phyloP scores from a whole-genome alignment of 2,888 invertebrate species.

The Diarsia brunnea region DNA sequence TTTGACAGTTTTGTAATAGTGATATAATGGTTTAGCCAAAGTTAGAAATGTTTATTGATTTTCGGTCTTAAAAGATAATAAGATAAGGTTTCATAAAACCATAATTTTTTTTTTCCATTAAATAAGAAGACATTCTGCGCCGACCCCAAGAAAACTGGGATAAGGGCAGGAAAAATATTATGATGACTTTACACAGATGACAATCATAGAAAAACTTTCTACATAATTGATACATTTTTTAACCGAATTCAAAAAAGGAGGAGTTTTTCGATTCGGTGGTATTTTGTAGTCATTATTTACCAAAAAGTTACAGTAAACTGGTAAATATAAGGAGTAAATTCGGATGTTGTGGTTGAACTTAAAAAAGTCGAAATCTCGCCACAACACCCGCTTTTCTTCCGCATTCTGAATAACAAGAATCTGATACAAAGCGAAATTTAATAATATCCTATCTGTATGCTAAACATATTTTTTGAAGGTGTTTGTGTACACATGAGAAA shows the following conservation, averaged over 20 bases:
- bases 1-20: not conserved
- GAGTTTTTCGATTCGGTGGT: too few relatives aligned
- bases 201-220: not conserved
- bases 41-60: not conserved
- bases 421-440: not conserved
- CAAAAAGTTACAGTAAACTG: not conserved
- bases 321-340: not conserved
- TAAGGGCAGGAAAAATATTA: not conserved
- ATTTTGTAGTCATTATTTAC: too few relatives aligned
- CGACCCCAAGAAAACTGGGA: not conserved
- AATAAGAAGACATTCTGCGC: not conserved
- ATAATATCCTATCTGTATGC: constrained; percentile 14
- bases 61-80: not conserved
- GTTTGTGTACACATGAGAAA: constrained; percentile 5
- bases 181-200: not conserved
- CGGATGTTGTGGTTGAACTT: too few relatives aligned
- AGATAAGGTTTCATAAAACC: not conserved
- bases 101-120: not conserved
- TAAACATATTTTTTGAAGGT: constrained; percentile 2
- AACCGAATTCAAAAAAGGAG: too few relatives aligned
- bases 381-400: not conserved
- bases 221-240: too few relatives aligned
- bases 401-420: not conserved
- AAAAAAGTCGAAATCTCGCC: not conserved
- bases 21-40: not conserved